Evolutionary conservation across 37 sponge, comb jelly and placozoan genomes (phyloP).

Genomic region (Hormiphora californensis): DNA sequence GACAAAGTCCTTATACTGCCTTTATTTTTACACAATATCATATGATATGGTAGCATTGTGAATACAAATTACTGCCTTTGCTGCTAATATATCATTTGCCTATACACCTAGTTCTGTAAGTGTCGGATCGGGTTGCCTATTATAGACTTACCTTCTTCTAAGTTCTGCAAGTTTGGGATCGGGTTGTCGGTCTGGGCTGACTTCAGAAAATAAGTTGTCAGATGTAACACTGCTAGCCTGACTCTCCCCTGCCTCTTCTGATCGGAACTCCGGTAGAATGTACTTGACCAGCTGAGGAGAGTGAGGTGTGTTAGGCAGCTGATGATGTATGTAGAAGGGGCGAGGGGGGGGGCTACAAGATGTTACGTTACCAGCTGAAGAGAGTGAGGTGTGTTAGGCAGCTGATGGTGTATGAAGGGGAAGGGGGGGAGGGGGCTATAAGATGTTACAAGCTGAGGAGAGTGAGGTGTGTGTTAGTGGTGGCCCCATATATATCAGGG

Average conservation of each 20-base stretch:
- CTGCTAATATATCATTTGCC: too few relatives aligned
- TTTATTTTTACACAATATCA: too few relatives aligned
- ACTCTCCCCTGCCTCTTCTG: neutral
- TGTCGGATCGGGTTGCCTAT: too few relatives aligned
- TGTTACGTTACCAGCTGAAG: neutral
- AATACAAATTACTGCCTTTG: too few relatives aligned
- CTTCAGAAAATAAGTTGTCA: neutral
- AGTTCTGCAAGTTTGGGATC: conserved; percentile 1
- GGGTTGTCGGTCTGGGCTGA: neutral
- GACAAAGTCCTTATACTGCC: too few relatives aligned
- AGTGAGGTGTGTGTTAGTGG: neutral
- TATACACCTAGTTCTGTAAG: too few relatives aligned
- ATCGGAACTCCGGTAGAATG: neutral
- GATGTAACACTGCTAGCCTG: neutral
- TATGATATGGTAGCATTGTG: too few relatives aligned
- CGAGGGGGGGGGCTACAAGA: too few relatives aligned
- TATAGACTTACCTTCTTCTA: neutral
- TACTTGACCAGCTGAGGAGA: neutral
- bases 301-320: neutral
- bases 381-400: neutral
- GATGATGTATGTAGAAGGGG: too few relatives aligned
- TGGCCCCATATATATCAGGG: too few relatives aligned
- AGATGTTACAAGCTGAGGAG: neutral
- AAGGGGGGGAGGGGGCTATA: too few relatives aligned
- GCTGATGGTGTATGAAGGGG: too few relatives aligned